These are phyloP conservation scores for Archips crataeganus DNA, from an alignment of 2,888 invertebrate genomes.

Conservation along the genomic window DNA sequence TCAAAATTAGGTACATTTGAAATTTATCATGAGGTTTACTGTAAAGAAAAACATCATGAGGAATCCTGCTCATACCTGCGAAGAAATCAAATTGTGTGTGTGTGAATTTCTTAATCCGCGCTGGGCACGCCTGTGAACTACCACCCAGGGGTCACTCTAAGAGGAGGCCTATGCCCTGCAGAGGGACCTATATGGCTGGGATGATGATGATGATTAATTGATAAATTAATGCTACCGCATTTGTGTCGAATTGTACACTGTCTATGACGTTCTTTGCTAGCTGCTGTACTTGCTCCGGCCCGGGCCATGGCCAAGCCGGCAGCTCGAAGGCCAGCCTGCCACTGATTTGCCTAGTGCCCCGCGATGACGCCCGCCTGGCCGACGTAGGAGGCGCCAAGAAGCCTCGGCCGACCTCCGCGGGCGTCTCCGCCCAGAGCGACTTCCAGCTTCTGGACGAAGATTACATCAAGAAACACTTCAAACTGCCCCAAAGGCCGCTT, in stretches of 20 bases:
- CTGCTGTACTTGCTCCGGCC: slow-evolving; percentile 59
- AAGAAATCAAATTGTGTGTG: too few species aligned
- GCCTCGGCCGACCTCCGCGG: slow-evolving; percentile 47
- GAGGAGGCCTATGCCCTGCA: too few species aligned
- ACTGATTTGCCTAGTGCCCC: slow-evolving; percentile 75
- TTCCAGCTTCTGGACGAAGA: slow-evolving; percentile 69
- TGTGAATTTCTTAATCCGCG: too few species aligned
- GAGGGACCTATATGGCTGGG: too few species aligned
- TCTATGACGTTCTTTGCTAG: slow-evolving; percentile 2
- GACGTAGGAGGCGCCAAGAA: slow-evolving; percentile 37
- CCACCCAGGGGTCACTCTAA: too few species aligned
- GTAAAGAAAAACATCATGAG: too few species aligned
- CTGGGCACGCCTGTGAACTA: too few species aligned
- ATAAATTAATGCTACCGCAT: slow-evolving; percentile 17
- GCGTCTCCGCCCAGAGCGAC: slow-evolving; percentile 48
- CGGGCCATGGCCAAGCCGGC: slow-evolving; percentile 40
- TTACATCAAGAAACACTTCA: slow-evolving; percentile 74
- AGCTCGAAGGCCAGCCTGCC: slow-evolving; percentile 59
- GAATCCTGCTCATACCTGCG: too few species aligned
- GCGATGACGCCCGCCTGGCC: slow-evolving; percentile 51
- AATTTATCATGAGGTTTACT: too few species aligned
- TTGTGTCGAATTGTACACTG: neutral
- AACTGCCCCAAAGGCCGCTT: slow-evolving; percentile 67
- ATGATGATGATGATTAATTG: too few species aligned
- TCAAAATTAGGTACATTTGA: too few species aligned